phyloP scores from a whole-genome alignment of 2,888 invertebrate species.

The Agrochola lota region DNA sequence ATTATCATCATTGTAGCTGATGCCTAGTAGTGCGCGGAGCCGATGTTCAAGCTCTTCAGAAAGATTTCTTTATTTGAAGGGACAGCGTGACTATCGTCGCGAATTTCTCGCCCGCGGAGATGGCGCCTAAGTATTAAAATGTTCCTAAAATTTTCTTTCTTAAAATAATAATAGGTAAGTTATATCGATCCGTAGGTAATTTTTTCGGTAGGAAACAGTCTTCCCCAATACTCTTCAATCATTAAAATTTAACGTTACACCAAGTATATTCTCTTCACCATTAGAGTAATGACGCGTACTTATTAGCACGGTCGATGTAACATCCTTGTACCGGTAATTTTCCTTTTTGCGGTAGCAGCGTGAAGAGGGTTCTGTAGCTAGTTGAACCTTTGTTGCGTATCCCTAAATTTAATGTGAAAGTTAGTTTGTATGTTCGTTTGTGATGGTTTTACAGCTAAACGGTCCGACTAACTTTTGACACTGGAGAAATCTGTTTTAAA shows the following conservation, averaged over 20 bases:
- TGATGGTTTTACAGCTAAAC: not conserved
- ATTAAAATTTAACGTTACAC: constrained; percentile 25
- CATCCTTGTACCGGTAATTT: constrained; percentile 44
- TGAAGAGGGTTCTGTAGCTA: constrained; percentile 37
- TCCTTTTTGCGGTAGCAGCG: constrained; percentile 47
- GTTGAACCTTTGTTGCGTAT: constrained; percentile 24
- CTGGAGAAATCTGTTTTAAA: not conserved
- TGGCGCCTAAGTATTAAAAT: too few relatives aligned
- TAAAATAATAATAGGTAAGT: not conserved
- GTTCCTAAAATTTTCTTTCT: not conserved
- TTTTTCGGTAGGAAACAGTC: not conserved
- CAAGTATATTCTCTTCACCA: constrained; percentile 14
- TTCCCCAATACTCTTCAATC: constrained; percentile 20
- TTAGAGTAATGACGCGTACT: constrained; percentile 50
- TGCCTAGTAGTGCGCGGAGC: too few relatives aligned
- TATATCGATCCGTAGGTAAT: not conserved
- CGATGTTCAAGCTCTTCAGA: too few relatives aligned
- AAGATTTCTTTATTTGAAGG: not conserved
- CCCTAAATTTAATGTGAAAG: constrained; percentile 19
- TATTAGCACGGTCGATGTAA: constrained; percentile 45
- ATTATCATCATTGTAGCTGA: too few relatives aligned
- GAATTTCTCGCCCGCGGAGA: too few relatives aligned
- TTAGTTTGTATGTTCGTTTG: constrained; percentile 21
- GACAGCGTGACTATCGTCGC: too few relatives aligned
- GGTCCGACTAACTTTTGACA: not conserved